Percentiles rank a stretch among this genome's conserved stretches.
These are phyloP conservation scores for Schizopygopsis malacanthus DNA, from an alignment of 2,797 vertebrate genomes.

Conservation along the genomic window DNA sequence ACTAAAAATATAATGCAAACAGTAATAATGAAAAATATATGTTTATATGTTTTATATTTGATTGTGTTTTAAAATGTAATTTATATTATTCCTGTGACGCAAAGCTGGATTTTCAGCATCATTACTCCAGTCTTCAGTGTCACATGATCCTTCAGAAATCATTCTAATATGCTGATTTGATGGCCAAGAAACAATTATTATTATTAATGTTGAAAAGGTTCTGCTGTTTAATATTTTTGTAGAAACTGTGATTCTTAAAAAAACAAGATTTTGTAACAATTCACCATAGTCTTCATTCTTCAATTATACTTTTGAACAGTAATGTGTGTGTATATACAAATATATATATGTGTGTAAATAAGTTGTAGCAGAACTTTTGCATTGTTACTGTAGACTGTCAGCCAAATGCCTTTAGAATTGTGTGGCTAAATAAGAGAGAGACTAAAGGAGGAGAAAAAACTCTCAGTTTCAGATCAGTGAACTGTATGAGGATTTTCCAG, in stretches of 20 bases:
- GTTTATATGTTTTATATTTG: not conserved
- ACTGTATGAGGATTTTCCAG: constrained; percentile 55
- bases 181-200: not conserved
- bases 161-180: not conserved
- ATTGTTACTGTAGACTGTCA: not conserved
- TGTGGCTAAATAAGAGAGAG: not conserved
- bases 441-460: not conserved
- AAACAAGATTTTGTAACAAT: not conserved
- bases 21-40: not conserved
- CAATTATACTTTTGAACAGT: not conserved
- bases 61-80: not conserved
- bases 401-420: not conserved
- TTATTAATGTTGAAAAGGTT: not conserved
- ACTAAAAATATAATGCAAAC: not conserved
- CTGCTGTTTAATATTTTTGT: not conserved
- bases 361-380: not conserved
- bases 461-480: constrained; percentile 52
- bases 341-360: not conserved
- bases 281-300: not conserved
- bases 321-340: not conserved
- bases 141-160: not conserved
- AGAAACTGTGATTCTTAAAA: not conserved
- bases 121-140: not conserved
- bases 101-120: not conserved
- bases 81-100: not conserved